phyloP scores from a whole-genome alignment of 2,113 vertebrate genomes.

The Zosterops pallidus region DNA sequence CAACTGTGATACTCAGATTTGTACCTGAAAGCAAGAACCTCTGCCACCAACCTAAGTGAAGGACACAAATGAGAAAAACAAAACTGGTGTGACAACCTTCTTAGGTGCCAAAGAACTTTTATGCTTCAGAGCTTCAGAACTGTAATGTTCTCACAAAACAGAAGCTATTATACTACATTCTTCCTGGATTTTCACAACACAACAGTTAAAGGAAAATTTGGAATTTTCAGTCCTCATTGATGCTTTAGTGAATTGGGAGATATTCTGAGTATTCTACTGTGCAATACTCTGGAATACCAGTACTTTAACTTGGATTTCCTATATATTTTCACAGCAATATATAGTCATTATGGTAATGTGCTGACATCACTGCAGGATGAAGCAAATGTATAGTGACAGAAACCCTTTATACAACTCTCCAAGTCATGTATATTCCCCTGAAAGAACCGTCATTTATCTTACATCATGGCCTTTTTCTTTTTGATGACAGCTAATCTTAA shows the following conservation, averaged over 20 bases:
- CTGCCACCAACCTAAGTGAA: neutral
- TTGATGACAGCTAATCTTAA: neutral
- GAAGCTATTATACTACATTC: neutral
- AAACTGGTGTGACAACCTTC: neutral
- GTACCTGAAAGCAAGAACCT: neutral
- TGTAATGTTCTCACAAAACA: neutral
- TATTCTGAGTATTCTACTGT: neutral
- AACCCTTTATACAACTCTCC: neutral
- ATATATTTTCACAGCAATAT: neutral
- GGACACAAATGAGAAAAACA: neutral
- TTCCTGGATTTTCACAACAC: neutral
- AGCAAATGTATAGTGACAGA: neutral
- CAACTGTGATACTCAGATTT: neutral
- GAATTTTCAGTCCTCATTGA: neutral
- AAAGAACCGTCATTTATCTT: neutral
- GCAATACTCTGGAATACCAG: neutral
- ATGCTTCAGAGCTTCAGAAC: neutral
- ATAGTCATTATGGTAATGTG: neutral
- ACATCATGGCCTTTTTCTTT: neutral
- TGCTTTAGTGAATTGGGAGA: neutral
- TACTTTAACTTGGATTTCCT: neutral
- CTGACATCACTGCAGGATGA: conserved; percentile 11
- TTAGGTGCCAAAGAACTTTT: conserved; percentile 43
- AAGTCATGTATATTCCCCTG: neutral
- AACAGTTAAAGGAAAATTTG: neutral